These are phyloP conservation scores for Papilio xuthus DNA, from an alignment of 1,140 invertebrate genomes.

Conservation along the genomic window DNA sequence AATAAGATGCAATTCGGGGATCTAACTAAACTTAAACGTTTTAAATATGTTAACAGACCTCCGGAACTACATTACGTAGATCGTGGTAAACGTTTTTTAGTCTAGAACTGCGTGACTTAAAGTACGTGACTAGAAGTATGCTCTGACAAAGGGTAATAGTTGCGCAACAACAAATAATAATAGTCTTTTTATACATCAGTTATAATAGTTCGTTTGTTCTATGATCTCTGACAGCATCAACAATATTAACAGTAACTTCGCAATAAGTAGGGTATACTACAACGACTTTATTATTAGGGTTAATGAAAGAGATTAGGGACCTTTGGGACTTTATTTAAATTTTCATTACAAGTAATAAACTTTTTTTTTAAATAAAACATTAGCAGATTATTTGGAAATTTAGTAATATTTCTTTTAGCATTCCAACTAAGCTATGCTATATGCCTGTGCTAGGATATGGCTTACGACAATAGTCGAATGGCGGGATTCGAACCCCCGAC, in stretches of 20 bases:
- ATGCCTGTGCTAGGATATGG: too few species aligned
- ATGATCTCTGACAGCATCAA: slow-evolving; percentile 4
- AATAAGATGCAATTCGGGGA: background rate
- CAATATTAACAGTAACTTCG: background rate
- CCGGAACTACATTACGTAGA: background rate
- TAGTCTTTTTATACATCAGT: background rate
- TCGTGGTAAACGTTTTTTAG: background rate
- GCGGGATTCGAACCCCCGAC: too few species aligned
- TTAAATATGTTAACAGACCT: background rate
- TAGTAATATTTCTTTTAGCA: too few species aligned
- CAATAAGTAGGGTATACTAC: background rate
- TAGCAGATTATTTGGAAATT: too few species aligned
- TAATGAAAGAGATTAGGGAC: background rate
- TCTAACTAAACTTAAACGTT: background rate
- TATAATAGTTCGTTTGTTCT: background rate
- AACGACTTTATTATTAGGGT: background rate
- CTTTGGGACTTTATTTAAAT: background rate
- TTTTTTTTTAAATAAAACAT: too few species aligned
- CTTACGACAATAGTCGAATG: too few species aligned
- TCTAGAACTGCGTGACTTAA: background rate
- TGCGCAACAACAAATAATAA: slow-evolving; percentile 18
- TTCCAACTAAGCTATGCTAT: too few species aligned
- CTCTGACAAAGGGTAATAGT: slow-evolving; percentile 14
- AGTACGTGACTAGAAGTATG: background rate
- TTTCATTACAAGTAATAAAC: background rate